Evolutionary conservation across 2,888 invertebrate species (phyloP).

Genomic region (Drosophila imparisetae): DNA sequence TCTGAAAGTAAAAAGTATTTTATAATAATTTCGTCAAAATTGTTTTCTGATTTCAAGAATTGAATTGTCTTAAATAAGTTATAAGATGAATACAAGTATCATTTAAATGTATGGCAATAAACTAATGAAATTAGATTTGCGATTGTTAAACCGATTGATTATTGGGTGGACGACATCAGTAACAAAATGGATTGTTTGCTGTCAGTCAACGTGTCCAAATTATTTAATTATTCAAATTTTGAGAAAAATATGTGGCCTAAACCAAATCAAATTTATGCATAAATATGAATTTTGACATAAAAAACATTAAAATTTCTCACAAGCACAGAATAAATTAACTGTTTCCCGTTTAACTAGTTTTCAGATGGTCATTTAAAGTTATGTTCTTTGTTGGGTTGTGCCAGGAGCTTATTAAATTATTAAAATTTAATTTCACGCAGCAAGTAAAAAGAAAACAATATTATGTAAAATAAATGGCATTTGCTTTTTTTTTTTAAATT

Average conservation of each 20-base stretch:
- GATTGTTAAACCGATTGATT: not conserved
- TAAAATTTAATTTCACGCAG: conserved; percentile 69
- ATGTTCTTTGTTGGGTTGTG: conserved; percentile 39
- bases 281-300: not conserved
- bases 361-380: conserved; percentile 34
- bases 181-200: not conserved
- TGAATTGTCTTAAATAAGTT: not conserved
- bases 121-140: not conserved
- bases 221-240: not conserved
- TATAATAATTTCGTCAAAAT: not conserved
- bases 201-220: not conserved
- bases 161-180: not conserved
- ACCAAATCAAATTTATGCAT: not conserved
- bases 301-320: not conserved
- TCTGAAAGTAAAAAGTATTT: not conserved
- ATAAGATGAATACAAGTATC: too few relatives aligned
- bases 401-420: conserved; percentile 54
- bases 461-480: not conserved
- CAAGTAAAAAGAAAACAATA: conserved; percentile 35
- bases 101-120: not conserved
- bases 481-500: conserved; percentile 3
- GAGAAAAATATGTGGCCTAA: not conserved
- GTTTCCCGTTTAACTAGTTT: conserved; percentile 43
- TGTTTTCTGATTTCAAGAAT: not conserved
- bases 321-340: conserved; percentile 37